phyloP scores from a whole-genome alignment of 1,140 invertebrate species.

The Scaptomyza graminum region DNA sequence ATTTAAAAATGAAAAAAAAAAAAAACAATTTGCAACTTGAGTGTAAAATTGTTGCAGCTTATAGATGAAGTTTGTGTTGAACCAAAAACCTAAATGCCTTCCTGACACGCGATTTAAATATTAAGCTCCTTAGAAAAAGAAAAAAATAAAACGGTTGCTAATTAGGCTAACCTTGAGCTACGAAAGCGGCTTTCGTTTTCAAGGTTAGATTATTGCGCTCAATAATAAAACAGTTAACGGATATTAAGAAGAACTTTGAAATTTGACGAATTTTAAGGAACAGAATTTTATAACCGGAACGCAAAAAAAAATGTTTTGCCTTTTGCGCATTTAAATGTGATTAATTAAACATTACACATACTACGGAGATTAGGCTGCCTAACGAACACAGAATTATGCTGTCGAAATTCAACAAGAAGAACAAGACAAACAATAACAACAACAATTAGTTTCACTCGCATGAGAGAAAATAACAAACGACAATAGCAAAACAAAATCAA shows the following conservation, averaged over 20 bases:
- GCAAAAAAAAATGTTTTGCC: background rate
- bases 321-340: background rate
- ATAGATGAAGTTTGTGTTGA: conserved; percentile 43
- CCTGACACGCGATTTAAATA: conserved; percentile 61
- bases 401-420: conserved; percentile 17
- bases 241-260: conserved; percentile 5
- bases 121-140: conserved; percentile 1
- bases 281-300: background rate
- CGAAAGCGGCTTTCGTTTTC: conserved; percentile 48
- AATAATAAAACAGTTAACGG: conserved; percentile 31
- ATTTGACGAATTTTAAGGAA: background rate
- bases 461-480: conserved; percentile 40
- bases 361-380: background rate
- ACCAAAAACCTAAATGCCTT: conserved; percentile 39
- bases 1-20: background rate
- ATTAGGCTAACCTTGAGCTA: conserved; percentile 69
- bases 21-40: background rate
- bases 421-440: conserved; percentile 13
- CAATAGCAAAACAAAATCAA: conserved; percentile 37
- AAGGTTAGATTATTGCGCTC: conserved; percentile 69
- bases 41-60: conserved; percentile 7
- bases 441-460: background rate
- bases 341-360: conserved; percentile 13
- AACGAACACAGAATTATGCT: conserved; percentile 1
- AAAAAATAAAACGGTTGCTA: conserved; percentile 37